These are phyloP conservation scores for Melanotaenia trifasciata DNA, from an alignment of 2,797 vertebrate genomes.

Conservation along the genomic window DNA sequence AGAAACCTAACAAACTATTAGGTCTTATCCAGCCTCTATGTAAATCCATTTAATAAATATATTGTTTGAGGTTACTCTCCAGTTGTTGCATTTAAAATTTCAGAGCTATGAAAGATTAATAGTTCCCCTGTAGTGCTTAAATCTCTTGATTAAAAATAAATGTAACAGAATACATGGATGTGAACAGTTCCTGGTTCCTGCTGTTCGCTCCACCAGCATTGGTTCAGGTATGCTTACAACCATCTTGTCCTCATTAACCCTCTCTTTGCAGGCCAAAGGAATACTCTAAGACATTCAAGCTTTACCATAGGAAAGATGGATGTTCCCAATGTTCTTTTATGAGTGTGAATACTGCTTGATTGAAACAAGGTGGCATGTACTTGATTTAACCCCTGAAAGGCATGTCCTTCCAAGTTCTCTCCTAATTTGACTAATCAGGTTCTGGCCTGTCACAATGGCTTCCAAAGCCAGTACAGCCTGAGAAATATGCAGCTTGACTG, in stretches of 20 bases:
- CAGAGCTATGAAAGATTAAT: neutral
- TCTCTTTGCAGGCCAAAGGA: neutral
- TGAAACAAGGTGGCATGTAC: slow-evolving; percentile 67
- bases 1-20: neutral
- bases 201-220: neutral
- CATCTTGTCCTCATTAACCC: slow-evolving; percentile 13
- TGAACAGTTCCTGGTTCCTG: neutral
- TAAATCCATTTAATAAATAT: neutral
- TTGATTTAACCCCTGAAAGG: slow-evolving; percentile 60
- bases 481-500: slow-evolving; percentile 69
- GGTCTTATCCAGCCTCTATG: neutral
- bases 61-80: neutral
- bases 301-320: slow-evolving; percentile 41
- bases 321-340: slow-evolving; percentile 40
- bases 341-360: slow-evolving; percentile 55
- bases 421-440: slow-evolving; percentile 70
- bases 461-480: slow-evolving; percentile 50
- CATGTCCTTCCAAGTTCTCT: slow-evolving; percentile 50
- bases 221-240: slow-evolving; percentile 5
- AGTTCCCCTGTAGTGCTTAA: neutral
- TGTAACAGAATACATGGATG: neutral
- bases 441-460: slow-evolving; percentile 58
- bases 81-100: slow-evolving; percentile 5
- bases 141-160: neutral
- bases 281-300: slow-evolving; percentile 16